Evolutionary conservation across 2,113 vertebrate species (phyloP).

Genomic region (Columba janthina): DNA sequence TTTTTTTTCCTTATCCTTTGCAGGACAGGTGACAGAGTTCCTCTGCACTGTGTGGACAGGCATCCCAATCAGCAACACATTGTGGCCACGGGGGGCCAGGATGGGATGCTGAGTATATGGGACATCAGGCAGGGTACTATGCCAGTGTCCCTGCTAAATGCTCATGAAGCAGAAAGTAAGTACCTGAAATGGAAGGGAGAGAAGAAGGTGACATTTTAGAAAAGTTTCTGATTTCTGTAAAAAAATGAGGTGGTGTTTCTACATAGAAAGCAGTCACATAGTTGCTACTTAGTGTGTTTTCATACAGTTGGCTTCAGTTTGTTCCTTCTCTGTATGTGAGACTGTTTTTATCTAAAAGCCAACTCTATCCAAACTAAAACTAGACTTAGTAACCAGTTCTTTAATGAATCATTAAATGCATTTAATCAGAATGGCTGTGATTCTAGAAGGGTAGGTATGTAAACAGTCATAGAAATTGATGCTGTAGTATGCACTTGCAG

Average conservation of each 20-base stretch:
- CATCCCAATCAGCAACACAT: constrained; percentile 97
- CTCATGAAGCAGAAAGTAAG: constrained; percentile 95
- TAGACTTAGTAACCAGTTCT: background rate
- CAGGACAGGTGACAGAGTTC: constrained; percentile 90
- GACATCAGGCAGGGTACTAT: constrained; percentile 90
- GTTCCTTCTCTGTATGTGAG: background rate
- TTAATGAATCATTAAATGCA: background rate
- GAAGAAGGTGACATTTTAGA: background rate
- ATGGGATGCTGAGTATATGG: constrained; percentile 97
- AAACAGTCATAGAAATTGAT: background rate
- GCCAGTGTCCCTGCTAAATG: constrained; percentile 93
- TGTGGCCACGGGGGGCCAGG: constrained; percentile 93
- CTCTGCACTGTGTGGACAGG: constrained; percentile 93
- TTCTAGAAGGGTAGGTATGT: background rate
- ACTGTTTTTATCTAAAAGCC: background rate
- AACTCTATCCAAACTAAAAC: background rate
- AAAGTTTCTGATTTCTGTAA: background rate
- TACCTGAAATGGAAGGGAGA: background rate
- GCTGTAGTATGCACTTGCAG: background rate
- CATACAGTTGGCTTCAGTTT: background rate
- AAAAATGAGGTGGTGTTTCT: background rate
- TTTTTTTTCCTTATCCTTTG: background rate
- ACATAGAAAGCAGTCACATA: background rate
- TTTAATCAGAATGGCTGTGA: background rate
- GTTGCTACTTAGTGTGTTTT: background rate